phyloP scores from a whole-genome alignment of 2,113 vertebrate species.

The Meles meles region DNA sequence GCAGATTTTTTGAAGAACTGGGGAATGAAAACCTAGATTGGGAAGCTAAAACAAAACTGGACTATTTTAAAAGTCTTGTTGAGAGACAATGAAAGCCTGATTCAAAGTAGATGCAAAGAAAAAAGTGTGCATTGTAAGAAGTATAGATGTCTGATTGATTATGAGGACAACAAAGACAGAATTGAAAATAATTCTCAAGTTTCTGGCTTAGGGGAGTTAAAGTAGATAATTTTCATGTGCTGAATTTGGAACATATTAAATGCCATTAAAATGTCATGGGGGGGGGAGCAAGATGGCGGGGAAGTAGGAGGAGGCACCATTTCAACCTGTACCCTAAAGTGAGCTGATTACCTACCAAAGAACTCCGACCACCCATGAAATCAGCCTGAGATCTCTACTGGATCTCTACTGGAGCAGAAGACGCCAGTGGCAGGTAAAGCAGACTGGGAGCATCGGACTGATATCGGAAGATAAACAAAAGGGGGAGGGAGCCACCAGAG shows the following conservation, averaged over 20 bases:
- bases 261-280: background rate
- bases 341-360: no score
- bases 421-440: no score
- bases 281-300: no score
- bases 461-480: no score
- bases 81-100: background rate
- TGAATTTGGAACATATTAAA: slow-evolving; percentile 1
- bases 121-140: background rate
- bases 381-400: no score
- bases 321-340: no score
- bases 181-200: background rate
- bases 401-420: no score
- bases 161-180: background rate
- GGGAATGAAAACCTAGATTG: background rate
- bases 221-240: background rate
- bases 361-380: no score
- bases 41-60: background rate
- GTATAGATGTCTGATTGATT: background rate
- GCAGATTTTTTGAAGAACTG: background rate
- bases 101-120: background rate
- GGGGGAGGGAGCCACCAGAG: no score
- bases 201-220: background rate
- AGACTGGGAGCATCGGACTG: no score
- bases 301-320: no score
- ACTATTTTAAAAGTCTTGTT: background rate